A percentile compares a stretch with the other conserved stretches of the same genome.
Evolutionary conservation across 1,140 invertebrate genomes (phyloP).

Genomic region (Holcopasites calliopsidis): DNA sequence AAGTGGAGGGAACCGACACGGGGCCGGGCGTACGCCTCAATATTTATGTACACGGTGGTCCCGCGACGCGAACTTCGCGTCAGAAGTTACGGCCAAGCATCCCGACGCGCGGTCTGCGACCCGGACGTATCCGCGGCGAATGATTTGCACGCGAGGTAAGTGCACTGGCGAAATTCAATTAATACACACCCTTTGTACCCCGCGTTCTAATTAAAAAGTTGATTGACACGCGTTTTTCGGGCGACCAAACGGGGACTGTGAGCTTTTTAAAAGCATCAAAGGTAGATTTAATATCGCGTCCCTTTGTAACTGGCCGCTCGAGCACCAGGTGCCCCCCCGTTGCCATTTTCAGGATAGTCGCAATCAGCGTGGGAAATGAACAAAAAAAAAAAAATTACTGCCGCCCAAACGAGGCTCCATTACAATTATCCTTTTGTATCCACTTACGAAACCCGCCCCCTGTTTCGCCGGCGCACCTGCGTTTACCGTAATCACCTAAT

Average conservation of each 20-base stretch:
- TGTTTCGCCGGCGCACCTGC: too few species aligned
- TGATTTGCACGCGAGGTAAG: not conserved
- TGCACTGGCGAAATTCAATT: slow-evolving; percentile 6
- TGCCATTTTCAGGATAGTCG: not conserved
- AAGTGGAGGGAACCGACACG: slow-evolving; percentile 32
- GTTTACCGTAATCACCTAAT: too few species aligned
- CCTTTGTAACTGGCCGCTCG: not conserved
- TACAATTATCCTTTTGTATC: too few species aligned
- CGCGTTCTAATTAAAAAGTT: slow-evolving; percentile 13
- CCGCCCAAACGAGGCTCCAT: not conserved
- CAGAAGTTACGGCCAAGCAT: too few species aligned
- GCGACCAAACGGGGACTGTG: not conserved
- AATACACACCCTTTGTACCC: not conserved
- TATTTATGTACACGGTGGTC: slow-evolving; percentile 32
- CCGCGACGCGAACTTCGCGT: not conserved
- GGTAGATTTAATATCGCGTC: not conserved
- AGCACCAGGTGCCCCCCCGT: not conserved
- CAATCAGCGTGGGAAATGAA: not conserved
- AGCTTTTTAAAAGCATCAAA: not conserved
- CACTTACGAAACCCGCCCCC: too few species aligned
- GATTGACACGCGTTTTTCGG: slow-evolving; percentile 1
- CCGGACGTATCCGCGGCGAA: not conserved
- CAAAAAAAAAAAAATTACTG: not conserved
- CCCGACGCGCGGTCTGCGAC: too few species aligned
- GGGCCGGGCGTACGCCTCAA: slow-evolving; percentile 11